Percentiles rank a stretch among this genome's conserved stretches.
phyloP scores from a whole-genome alignment of 2,888 invertebrate genomes.

The Leucozona laternaria region DNA sequence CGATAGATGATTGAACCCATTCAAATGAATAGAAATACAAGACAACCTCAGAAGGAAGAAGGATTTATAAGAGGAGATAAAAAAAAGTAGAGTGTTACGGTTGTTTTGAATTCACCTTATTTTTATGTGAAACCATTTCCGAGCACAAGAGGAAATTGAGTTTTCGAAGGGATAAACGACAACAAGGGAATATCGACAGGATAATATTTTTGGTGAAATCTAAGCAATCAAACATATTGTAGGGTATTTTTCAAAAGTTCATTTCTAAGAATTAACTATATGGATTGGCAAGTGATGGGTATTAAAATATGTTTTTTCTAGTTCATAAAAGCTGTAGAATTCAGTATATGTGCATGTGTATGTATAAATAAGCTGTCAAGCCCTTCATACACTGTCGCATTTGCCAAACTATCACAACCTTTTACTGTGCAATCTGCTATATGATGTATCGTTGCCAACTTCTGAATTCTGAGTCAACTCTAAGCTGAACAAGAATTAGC shows the following conservation, averaged over 20 bases:
- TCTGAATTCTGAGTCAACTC: too few relatives aligned
- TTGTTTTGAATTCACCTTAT: constrained; percentile 67
- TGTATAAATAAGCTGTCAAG: too few relatives aligned
- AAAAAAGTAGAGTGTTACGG: constrained; percentile 46
- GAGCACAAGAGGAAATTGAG: constrained; percentile 70
- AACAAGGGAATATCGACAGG: constrained; percentile 14
- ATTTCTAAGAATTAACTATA: not conserved
- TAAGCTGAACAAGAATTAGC: too few relatives aligned
- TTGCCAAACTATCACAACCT: too few relatives aligned
- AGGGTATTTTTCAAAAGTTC: not conserved
- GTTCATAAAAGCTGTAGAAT: too few relatives aligned
- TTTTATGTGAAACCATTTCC: constrained; percentile 66
- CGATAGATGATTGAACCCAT: constrained; percentile 56
- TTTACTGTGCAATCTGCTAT: too few relatives aligned
- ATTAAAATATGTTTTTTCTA: too few relatives aligned
- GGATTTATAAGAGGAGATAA: constrained; percentile 22
- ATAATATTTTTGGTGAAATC: constrained; percentile 17
- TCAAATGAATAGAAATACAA: constrained; percentile 30
- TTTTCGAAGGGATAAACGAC: constrained; percentile 47
- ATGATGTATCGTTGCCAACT: too few relatives aligned
- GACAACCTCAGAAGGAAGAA: constrained; percentile 9
- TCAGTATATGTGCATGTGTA: too few relatives aligned
- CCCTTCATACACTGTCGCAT: too few relatives aligned
- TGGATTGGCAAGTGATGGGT: not conserved
- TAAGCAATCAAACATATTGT: constrained; percentile 4